phyloP scores from a whole-genome alignment of 2,113 vertebrate genomes.

The Siphamia tubifer region DNA sequence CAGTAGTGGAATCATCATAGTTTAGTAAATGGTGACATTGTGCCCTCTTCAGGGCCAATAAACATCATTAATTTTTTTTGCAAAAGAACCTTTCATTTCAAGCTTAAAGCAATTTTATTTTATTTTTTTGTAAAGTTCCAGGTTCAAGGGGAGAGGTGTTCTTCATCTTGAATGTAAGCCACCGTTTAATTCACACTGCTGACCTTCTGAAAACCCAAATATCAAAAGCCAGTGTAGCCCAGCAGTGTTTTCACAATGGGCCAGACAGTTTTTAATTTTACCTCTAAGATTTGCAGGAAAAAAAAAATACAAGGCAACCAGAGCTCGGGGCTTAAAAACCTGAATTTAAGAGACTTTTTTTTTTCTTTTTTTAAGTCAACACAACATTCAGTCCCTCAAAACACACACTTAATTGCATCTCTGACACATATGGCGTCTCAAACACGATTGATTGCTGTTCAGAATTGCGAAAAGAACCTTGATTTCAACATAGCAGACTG shows the following conservation, averaged over 20 bases:
- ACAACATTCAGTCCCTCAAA: conserved; percentile 21
- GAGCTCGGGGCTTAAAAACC: neutral
- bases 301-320: neutral
- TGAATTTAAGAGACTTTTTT: conserved; percentile 2
- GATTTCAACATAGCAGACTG: conserved; percentile 34
- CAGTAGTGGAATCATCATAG: neutral
- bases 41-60: neutral
- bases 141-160: conserved; percentile 3
- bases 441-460: conserved; percentile 60
- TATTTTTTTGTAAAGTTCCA: neutral
- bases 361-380: conserved; percentile 7
- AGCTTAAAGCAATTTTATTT: neutral
- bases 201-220: neutral
- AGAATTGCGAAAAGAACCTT: conserved; percentile 49
- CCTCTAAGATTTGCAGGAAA: neutral
- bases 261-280: neutral
- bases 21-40: neutral
- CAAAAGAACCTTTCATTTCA: conserved; percentile 11
- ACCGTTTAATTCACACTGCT: neutral
- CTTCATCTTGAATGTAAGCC: neutral
- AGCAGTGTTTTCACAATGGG: neutral
- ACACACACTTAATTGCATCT: conserved; percentile 41
- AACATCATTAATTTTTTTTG: neutral
- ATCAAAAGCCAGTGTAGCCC: neutral
- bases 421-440: conserved; percentile 53